Conservation (phyloP, 1,140 invertebrate species). For the Drosophila orosa region DNA sequence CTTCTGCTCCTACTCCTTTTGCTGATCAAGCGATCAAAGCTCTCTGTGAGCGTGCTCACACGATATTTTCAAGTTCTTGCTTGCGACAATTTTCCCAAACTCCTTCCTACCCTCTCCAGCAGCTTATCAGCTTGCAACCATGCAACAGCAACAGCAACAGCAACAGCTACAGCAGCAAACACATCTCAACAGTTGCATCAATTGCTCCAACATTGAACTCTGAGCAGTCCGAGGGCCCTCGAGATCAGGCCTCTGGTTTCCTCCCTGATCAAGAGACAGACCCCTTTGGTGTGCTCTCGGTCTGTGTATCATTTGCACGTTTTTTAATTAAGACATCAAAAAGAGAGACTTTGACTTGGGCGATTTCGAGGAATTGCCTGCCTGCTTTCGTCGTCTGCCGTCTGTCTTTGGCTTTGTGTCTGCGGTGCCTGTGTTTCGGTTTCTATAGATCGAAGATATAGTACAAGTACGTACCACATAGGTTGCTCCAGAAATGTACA, state of each 20-base stretch:
- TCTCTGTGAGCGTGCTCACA: constrained; percentile 78
- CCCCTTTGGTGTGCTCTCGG: not conserved
- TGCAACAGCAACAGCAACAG: constrained; percentile 63
- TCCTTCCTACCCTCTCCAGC: not conserved
- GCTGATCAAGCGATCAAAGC: constrained; percentile 64
- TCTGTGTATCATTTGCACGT: constrained; percentile 75
- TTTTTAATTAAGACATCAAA: constrained; percentile 84
- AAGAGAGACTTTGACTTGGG: constrained; percentile 79
- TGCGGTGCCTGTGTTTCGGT: constrained; percentile 42
- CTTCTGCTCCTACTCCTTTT: constrained; percentile 26
- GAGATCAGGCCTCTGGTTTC: constrained; percentile 23
- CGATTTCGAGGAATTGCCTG: constrained; percentile 80
- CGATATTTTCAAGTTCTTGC: constrained; percentile 82
- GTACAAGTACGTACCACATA: constrained; percentile 30
- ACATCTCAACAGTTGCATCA: constrained; percentile 83
- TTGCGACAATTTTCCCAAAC: constrained; percentile 73
- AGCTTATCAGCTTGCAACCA: constrained; percentile 71
- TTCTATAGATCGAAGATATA: constrained; percentile 52
- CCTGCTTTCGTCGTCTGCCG: constrained; percentile 39
- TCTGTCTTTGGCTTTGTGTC: constrained; percentile 40
- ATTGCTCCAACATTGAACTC: constrained; percentile 83
- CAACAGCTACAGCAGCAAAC: constrained; percentile 60
- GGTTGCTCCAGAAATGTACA: constrained; percentile 21
- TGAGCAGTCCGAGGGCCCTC: constrained; percentile 42
- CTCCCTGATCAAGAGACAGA: not conserved